Evolutionary conservation across 2,113 vertebrate species (phyloP).

Genomic region (Oryctolagus cuniculus): DNA sequence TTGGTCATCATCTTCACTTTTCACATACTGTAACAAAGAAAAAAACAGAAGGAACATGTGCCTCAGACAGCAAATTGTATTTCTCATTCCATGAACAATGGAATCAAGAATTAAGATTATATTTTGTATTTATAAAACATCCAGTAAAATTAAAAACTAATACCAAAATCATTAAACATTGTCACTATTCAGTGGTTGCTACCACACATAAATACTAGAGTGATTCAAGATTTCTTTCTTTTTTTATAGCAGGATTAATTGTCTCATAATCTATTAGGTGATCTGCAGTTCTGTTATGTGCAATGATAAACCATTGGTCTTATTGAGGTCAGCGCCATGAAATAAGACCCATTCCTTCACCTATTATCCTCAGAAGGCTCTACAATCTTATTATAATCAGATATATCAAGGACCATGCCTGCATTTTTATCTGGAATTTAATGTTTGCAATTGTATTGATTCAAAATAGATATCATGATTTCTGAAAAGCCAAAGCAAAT

Average conservation of each 20-base stretch:
- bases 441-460: neutral
- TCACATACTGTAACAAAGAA: neutral
- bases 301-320: neutral
- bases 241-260: neutral
- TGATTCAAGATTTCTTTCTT: neutral
- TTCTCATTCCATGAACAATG: neutral
- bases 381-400: neutral
- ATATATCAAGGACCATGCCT: neutral
- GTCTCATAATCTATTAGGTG: neutral
- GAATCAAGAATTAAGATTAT: neutral
- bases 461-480: neutral
- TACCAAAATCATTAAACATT: neutral
- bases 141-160: constrained; percentile 4
- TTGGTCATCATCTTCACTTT: neutral
- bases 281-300: constrained; percentile 23
- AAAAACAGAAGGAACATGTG: neutral
- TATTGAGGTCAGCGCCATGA: neutral
- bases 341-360: neutral
- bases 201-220: neutral
- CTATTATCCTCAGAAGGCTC: neutral
- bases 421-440: neutral
- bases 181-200: neutral
- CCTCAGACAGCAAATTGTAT: neutral
- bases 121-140: neutral
- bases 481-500: neutral